A percentile compares a stretch with the other conserved stretches of the same genome.
Conservation (phyloP, 2,888 invertebrate genomes). For the Sericinus montela region DNA sequence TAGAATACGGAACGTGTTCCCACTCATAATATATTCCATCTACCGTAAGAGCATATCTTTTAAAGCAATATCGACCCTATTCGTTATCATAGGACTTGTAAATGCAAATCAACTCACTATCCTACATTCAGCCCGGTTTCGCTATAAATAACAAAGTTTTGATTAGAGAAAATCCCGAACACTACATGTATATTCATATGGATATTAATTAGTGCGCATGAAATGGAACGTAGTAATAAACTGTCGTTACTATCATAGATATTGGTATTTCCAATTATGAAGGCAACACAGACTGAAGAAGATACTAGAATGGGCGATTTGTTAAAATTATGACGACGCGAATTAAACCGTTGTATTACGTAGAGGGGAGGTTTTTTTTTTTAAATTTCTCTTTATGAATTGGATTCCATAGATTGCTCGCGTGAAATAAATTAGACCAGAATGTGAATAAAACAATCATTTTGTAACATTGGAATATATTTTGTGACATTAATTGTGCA, state of each 20-base stretch:
- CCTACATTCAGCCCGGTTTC: constrained; percentile 29
- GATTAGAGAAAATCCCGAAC: constrained; percentile 60
- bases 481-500: no score
- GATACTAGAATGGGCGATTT: background rate
- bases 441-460: no score
- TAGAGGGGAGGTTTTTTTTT: no score
- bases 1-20: constrained; percentile 10
- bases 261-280: constrained; percentile 20
- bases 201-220: constrained; percentile 54
- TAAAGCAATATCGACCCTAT: constrained; percentile 38
- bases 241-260: constrained; percentile 18
- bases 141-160: constrained; percentile 71
- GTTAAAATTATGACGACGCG: background rate
- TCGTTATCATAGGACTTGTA: constrained; percentile 49
- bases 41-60: constrained; percentile 36
- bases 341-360: no score
- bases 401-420: no score
- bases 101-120: constrained; percentile 58
- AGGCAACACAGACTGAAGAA: background rate
- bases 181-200: constrained; percentile 65
- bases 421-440: no score
- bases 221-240: constrained; percentile 18
- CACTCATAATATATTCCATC: constrained; percentile 28
- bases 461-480: no score
- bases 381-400: no score